Base-by-base conservation (phyloP, 2,888 invertebrate genomes). In the Zonitis immaculata region DNA sequence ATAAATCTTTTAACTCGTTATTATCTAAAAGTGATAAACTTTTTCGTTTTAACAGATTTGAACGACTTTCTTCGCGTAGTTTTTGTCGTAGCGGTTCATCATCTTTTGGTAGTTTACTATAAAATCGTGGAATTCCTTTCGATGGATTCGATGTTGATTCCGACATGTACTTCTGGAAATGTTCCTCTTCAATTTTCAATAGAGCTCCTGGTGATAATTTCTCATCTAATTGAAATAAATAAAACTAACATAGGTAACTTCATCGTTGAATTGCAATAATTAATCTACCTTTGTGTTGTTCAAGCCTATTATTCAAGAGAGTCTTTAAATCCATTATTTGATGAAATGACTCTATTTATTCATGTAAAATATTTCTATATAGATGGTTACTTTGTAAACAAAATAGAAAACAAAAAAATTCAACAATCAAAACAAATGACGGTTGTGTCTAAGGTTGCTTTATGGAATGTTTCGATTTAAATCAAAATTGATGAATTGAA, bases 41-140 rank as follows among this genome's bases (percentile, higher is more conserved):
- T 68, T 89, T 85, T 70, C 90, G 84, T 75, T 95, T 91, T 44
- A 96, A 75, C 71, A 95, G 91, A 56, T 91, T 82, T 2, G 93
- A 91, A 66, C 94, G 80, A 0, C 94, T 89, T 73, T 95, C 95
- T 75, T 95, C 94, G 51, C 93, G 80, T 39, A 95, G 75, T 74
- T 92, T 91, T 68, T 89, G 87, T 1, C 88, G 81, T 3, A 94
- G 68, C 6, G 86, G 79, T 66, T 93, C 91, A 63, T 86, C 87
- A 46, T 88, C 84, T 47, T 84, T 82, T 0, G 93, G 93, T 1
- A 91, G 75, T 78, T 85, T 85, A 66, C 84, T 86, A 68, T 86
- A 89, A 73, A 90, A 90, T 70, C 85, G 84, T 0, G 90, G 90
- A 67, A 90, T 86, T 47, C 79, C 79, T 61, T 80, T 80, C 0